Base-by-base conservation (phyloP, 2,888 invertebrate species). In the Cephalotes varians region DNA sequence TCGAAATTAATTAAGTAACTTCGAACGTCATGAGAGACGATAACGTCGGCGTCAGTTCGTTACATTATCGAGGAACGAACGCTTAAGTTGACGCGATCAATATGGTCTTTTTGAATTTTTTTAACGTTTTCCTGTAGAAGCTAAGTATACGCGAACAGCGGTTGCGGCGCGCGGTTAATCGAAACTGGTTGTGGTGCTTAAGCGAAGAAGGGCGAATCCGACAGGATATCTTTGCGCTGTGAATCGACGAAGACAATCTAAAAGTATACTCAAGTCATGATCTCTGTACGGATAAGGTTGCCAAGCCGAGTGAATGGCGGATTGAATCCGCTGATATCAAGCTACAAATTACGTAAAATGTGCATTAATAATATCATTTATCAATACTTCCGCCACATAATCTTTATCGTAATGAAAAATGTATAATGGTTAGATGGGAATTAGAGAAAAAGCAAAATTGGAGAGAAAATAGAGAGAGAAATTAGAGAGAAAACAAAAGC, bases 161-260 rank as follows among this genome's bases (percentile, higher is more conserved):
- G 56, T 15, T 37, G 49, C 74, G 51, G 60, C 74, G 60, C 82
- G 79, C 77, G 65, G 77, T 58, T 34, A 79, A 71, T 79, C 56
- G 71, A 44, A 79, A 79, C 77, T 71, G 77, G 77, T 79, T 79
- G 77, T 79, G 77, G 71, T 79, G 77, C 77, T 79, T 79, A 71
- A 71, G 71, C 71, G 77, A 71, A 79, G 12, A 77, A 79, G 77
- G 77, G 71, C 77, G 71, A 79, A 79, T 79, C 71, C 44, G 56
- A 77, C 76, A 51, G 77, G 56, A 47, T 71, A 71, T 71, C 71
- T 79, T 44, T 79, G 77, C 56, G 77, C 77, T 79, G 77, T 79
- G 77, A 79, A 79, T 79, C 77, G 77, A 79, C 77, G 71, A 79
- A 79, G 77, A 79, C 77, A 79, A 79, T 79, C 71, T 79, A 58